Conservation (phyloP, 2,113 vertebrate genomes). For the Corydoras sp. region DNA sequence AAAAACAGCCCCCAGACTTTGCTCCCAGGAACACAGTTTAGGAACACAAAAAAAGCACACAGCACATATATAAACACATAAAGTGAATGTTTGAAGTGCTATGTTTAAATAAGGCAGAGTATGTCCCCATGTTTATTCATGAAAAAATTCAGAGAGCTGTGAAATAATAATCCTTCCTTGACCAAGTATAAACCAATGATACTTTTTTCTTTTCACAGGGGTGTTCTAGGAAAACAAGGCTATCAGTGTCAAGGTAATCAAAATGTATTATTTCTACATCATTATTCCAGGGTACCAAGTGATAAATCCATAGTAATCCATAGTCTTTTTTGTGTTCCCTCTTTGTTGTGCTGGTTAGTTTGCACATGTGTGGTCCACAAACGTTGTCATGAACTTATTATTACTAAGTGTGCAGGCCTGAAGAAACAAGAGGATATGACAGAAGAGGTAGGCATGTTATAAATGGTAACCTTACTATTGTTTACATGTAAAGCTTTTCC, state of each 20-base stretch:
- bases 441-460: slow-evolving; percentile 70
- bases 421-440: slow-evolving; percentile 87
- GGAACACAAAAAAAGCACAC: no score
- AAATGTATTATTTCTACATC: background rate
- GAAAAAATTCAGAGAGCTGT: no score
- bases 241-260: slow-evolving; percentile 93
- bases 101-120: no score
- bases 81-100: no score
- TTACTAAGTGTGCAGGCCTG: slow-evolving; percentile 90
- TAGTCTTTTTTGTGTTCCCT: background rate
- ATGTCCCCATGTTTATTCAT: no score
- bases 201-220: slow-evolving; percentile 70
- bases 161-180: no score
- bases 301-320: background rate
- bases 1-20: no score
- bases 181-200: background rate
- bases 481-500: no score
- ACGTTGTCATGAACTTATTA: slow-evolving; percentile 92
- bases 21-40: no score
- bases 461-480: no score
- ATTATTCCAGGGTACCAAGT: background rate
- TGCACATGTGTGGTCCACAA: slow-evolving; percentile 97
- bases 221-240: slow-evolving; percentile 94
- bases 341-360: slow-evolving; percentile 62
- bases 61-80: no score